Evolutionary conservation across 2,113 vertebrate species (phyloP), one percentile per base, ranked within the genome.

Genomic region (Symphodus melops): DNA sequence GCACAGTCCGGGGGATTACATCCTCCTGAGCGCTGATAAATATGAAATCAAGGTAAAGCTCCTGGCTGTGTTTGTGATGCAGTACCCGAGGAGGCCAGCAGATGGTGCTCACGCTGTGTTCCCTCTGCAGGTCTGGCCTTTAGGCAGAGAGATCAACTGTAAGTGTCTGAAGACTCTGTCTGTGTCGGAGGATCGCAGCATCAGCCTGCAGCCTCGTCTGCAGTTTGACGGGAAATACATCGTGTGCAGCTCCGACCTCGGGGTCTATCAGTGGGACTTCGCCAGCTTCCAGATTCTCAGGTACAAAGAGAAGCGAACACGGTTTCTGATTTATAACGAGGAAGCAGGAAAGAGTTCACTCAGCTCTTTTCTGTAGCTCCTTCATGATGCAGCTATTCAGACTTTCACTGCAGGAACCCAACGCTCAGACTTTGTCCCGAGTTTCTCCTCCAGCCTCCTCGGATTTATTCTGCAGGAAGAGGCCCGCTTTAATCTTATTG

Each of bases 241-340:
- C 19, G 94, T 98, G 53, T 99, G 98, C 94, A 97, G 97, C 90
- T 99, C 98, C 6, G 98, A 97, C 51, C 93, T 99, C 8, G 98
- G 98, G 53, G 92, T 99, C 19, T 98, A 97, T 90, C 98, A 98
- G 90, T 99, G 98, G 98, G 98, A 99, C 89, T 99, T 99, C 68
- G 94, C 98, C 91, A 99, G 97, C 91, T 99, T 98, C 69, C 95
- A 99, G 87, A 95, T 98, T 91, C 91, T 98, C 94, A 97, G 98
- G 98, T 99, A 96, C 64, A 69, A 33, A 4, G 0, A 10, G 3
- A 13, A 1, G 20, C n/a, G n/a, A n/a, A n/a, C n/a, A n/a, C n/a
- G n/a, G n/a, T n/a, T n/a, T n/a, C n/a, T n/a, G 8, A 28, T 2
- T 44, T 14, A 42, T 12, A 13, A 56, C 28, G 6, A 33, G 4